Percentiles rank a stretch among this genome's conserved stretches.
Conservation (phyloP, 2,888 invertebrate genomes). For the Tanytarsus gracilentus region DNA sequence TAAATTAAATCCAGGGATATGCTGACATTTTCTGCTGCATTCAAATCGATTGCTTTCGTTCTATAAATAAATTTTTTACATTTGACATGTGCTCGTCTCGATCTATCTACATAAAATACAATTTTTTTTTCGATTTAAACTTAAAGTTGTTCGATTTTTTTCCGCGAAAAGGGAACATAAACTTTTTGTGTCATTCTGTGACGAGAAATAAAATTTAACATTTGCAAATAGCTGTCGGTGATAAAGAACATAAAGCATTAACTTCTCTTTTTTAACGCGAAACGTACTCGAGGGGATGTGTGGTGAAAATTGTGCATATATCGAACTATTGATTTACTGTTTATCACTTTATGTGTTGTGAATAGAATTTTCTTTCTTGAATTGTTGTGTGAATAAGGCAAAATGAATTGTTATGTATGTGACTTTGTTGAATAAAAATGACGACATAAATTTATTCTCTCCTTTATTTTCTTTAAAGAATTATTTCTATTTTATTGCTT, state of each 20-base stretch:
- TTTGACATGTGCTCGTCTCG: slow-evolving; percentile 6
- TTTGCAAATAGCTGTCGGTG: slow-evolving; percentile 10
- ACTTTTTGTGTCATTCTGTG: too few species aligned
- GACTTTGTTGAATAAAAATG: not conserved
- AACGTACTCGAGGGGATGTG: not conserved
- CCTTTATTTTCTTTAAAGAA: not conserved
- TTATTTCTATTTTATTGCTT: not conserved
- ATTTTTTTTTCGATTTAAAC: too few species aligned
- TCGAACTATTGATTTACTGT: slow-evolving; percentile 13
- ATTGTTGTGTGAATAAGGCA: slow-evolving; percentile 6
- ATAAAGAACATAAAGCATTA: not conserved
- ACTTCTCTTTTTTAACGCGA: not conserved
- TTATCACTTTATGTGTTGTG: too few species aligned
- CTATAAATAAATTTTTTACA: not conserved
- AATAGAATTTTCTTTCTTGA: too few species aligned
- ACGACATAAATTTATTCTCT: not conserved
- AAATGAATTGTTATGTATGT: slow-evolving; percentile 6
- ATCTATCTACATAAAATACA: not conserved
- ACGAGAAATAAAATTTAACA: too few species aligned
- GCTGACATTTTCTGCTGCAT: too few species aligned
- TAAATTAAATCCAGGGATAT: too few species aligned
- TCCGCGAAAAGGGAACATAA: too few species aligned
- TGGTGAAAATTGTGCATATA: slow-evolving; percentile 1
- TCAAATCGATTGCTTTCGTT: too few species aligned
- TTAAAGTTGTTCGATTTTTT: too few species aligned